Base-by-base conservation (phyloP, 2,797 vertebrate species). In the Pangasius macronema region DNA sequence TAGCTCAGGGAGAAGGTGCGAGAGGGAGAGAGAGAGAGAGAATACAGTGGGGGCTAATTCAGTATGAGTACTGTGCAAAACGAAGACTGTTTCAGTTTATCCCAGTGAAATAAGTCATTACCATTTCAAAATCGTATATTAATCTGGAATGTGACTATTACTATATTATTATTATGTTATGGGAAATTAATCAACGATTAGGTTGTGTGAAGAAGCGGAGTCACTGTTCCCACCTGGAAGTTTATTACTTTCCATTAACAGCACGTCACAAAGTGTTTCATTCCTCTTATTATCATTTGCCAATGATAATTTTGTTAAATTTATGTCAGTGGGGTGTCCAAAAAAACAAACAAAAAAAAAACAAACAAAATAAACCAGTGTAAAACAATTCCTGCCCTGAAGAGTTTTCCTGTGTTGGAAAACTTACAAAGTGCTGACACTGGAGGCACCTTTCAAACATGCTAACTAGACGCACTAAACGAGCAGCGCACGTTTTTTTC, bases 1-100 rank as follows among this genome's bases (percentile, higher is more conserved):
- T 91, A 88, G 88, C 84, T 83, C 87, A 83, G 88, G 87, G 88
- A 89, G 87, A 89, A 89, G 88, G 84, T 85, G 88, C 53, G 65
- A 76, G 57, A 82, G 61, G 76, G 46, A 82, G 72, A 82, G 85
- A 85, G 83, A 70, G 59, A 70, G 18, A 42, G 55, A 42, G 61
- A 67, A 81, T 81, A 81, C 22, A 42, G 57, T 57, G 3, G 20
- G 18, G 79, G 79, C 79, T 73, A 86, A 87, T 89, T 88, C 82
- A 88, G 46, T 85, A 83, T 79, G 57, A 86, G 42, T 85, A 70
- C 33, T 84, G 49, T 67, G 51, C 42, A 46, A 79, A 77, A 84
- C 2, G 16, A 68, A 42, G 24, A 39, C 63, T 46, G 27, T 77
- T 87, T 77, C 61, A 77, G 42, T 77, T 33, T 84, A 77, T 33